Evolutionary conservation across 2,888 invertebrate genomes (phyloP), one percentile per base, ranked within the genome.

Genomic region (Eutolmus rufibarbis): DNA sequence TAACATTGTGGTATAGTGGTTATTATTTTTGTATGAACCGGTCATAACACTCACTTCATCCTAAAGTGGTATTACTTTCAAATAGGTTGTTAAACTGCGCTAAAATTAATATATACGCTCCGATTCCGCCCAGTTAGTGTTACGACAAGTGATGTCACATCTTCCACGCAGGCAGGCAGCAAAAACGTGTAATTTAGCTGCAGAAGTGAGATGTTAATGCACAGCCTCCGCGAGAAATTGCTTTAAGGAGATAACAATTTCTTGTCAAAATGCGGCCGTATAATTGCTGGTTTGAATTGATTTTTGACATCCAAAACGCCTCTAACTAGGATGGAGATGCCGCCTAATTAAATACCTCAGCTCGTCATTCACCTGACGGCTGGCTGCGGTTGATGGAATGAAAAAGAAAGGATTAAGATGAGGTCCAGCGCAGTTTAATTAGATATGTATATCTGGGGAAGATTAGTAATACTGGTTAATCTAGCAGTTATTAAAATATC

Each of bases 261-360:
- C 34, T 28, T 74, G 85, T 43, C 74, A 74, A 46, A 34, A n/a
- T 14, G 23, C 31, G 23, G 19, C 16, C n/a, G 2, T 9, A 19
- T 85, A 85, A 85, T 85, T 74, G 46, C 74, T 12, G 19, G 85
- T 74, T 85, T 34, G 74, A 85, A 85, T 85, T 74, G 46, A 85
- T 46, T 74, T 74, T 74, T 46, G 85, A 85, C 85, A 23, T 19
- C 16, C 43, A 43, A 66, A 85, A 74, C 85, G 85, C 74, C 85
- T 74, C 46, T 34, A 74, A 66, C 37, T 31, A 85, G 74, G 74
- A 74, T 31, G 74, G 74, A 74, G 74, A 85, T 74, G 85, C 85
- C 85, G 85, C 19, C 85, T 85, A 85, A 85, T 85, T 85, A 85
- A 85, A 85, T 85, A 66, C 57, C 57, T 82, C 37, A 57, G 37